phyloP scores from a whole-genome alignment of 2,113 vertebrate species.

The Sinocyclocheilus anophthalmus region DNA sequence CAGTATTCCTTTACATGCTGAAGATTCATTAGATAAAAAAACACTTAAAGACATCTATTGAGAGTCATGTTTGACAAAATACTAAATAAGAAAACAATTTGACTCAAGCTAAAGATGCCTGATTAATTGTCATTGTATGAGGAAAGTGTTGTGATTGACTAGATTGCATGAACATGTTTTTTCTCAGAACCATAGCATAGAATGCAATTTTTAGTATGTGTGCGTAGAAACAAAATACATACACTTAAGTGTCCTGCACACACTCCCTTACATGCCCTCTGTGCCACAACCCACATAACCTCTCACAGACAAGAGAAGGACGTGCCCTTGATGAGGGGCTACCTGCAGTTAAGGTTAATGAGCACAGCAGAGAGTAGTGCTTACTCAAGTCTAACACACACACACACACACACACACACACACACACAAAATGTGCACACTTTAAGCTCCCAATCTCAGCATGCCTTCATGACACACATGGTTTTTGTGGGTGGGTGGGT shows the following conservation, averaged over 20 bases:
- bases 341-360: conserved; percentile 46
- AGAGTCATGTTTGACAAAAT: neutral
- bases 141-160: neutral
- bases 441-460: neutral
- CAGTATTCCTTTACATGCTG: neutral
- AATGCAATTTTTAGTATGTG: neutral
- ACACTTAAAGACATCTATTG: neutral
- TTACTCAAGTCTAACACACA: conserved; percentile 33
- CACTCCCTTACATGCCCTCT: neutral
- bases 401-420: neutral
- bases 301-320: conserved; percentile 4
- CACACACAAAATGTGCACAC: neutral
- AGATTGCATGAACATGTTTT: neutral
- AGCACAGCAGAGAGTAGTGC: conserved; percentile 21
- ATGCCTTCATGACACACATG: conserved; percentile 2
- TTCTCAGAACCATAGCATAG: neutral
- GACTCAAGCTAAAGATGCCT: neutral
- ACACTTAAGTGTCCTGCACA: neutral
- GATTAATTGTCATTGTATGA: neutral
- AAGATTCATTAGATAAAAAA: conserved; percentile 1
- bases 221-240: neutral
- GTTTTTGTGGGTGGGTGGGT: neutral
- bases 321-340: conserved; percentile 27
- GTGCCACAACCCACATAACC: neutral
- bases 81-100: neutral